Base-by-base conservation (phyloP, 2,888 invertebrate genomes). In the Endotricha flammealis region DNA sequence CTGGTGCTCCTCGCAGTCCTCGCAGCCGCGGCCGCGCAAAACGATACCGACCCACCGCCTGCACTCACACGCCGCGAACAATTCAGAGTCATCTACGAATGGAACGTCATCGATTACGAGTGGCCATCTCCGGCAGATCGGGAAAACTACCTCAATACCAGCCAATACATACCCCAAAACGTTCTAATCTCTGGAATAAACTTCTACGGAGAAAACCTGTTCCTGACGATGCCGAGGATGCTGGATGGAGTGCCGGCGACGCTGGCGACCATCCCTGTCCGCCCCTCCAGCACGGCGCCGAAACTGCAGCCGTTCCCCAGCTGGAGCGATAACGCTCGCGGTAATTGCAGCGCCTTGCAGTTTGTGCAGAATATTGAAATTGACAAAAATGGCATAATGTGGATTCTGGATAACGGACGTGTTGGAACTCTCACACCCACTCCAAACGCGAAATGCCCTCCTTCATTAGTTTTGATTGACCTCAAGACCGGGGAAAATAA, bases 301-400 rank as follows among this genome's bases (percentile, higher is more conserved):
- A 75, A 81, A 25, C 67, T 93, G 29, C 87, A 87, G 35, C 91
- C 93, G 2, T 94, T 90, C 66, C 93, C 93, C 41, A 90, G 87
- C 44, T 93, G 93, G 93, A 87, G 81, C 12, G 89, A 90, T 80
- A 93, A 93, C 60, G 70, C 74, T 10, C 42, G 91, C 29, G 91
- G 91, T 0, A 89, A 93, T 57, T 93, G 93, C 68, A 69, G 77
- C 9, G 89, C 91, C 1, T 78, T 94, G 41, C 93, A 94, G 64
- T 92, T 91, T 57, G 92, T 93, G 12, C 93, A 93, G 66, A 91
- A 91, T 50, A 80, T 93, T 47, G 93, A 93, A 62, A 90, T 93
- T 29, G 93, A 94, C 66, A 87, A 88, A 2, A 87, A 88, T 42
- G 92, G 93, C 2, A 73, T 91, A 7, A 89, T 93, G 88, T 92